These are phyloP conservation scores for Chlorops oryzae DNA, from an alignment of 1,140 invertebrate genomes.

Conservation along the genomic window DNA sequence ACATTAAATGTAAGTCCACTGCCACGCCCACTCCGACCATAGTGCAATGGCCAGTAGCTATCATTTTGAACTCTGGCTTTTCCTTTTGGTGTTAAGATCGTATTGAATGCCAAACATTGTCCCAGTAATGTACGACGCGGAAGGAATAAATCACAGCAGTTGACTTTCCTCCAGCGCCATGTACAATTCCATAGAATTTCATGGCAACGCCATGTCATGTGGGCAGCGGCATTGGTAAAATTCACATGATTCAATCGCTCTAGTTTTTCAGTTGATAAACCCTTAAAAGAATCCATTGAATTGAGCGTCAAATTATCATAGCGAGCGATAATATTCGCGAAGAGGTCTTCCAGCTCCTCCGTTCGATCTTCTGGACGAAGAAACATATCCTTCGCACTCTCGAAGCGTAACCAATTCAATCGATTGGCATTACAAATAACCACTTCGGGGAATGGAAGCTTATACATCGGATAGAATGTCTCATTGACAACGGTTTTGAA, in stretches of 20 bases:
- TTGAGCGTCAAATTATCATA: conserved; percentile 24
- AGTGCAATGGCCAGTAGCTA: conserved; percentile 9
- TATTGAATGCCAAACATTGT: conserved; percentile 28
- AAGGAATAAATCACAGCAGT: conserved; percentile 33
- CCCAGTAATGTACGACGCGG: conserved; percentile 20
- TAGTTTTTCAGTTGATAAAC: conserved; percentile 6
- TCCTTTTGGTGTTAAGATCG: not conserved
- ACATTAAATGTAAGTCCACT: conserved; percentile 3
- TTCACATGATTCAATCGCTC: conserved; percentile 29
- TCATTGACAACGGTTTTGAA: conserved; percentile 30
- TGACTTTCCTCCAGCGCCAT: conserved; percentile 17
- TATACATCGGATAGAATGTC: conserved; percentile 23
- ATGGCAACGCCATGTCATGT: conserved; percentile 36
- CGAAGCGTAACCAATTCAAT: conserved; percentile 36
- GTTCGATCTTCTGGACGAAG: not conserved
- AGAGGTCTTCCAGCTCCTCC: not conserved
- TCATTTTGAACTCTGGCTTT: not conserved
- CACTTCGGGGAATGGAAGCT: conserved; percentile 34
- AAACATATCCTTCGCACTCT: conserved; percentile 18
- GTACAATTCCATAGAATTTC: conserved; percentile 23
- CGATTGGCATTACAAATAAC: conserved; percentile 38
- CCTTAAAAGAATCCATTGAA: conserved; percentile 22
- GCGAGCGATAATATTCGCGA: conserved; percentile 14
- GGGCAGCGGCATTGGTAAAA: conserved; percentile 26
- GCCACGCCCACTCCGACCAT: not conserved